Percentiles rank a stretch among this genome's conserved stretches.
Conservation (phyloP, 2,797 vertebrate genomes). For the Anas bernieri region DNA sequence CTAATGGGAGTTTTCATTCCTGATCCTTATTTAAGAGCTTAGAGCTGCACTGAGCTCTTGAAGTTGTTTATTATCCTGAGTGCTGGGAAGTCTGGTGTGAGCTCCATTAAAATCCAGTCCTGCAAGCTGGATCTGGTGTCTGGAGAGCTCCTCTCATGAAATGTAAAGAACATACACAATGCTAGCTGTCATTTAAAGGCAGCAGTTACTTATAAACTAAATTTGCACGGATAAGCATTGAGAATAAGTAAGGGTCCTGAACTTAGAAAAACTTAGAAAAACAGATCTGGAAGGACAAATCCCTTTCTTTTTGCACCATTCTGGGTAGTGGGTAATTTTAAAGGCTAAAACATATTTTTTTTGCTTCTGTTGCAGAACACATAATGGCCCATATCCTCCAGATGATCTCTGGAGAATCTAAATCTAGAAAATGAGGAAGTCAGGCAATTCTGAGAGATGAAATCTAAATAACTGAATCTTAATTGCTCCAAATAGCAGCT, state of each 20-base stretch:
- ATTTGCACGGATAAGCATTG: neutral
- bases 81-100: neutral
- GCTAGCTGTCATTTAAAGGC: neutral
- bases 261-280: neutral
- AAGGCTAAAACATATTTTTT: neutral
- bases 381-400: slow-evolving; percentile 13
- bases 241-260: neutral
- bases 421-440: slow-evolving; percentile 37
- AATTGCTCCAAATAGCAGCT: slow-evolving; percentile 29
- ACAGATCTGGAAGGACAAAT: neutral
- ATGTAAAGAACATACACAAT: fast-evolving
- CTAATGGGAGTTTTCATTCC: slow-evolving; percentile 37
- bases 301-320: neutral
- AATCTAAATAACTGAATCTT: slow-evolving; percentile 26
- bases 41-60: neutral
- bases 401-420: slow-evolving; percentile 9
- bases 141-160: neutral
- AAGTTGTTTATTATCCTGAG: neutral
- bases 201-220: neutral
- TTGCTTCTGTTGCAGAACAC: neutral
- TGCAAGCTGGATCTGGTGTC: neutral
- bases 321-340: neutral
- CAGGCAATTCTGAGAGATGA: slow-evolving; percentile 1
- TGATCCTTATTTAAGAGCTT: neutral
- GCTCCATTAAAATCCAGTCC: neutral